phyloP scores from a whole-genome alignment of 2,888 invertebrate genomes.

The Drosophila algonquin region DNA sequence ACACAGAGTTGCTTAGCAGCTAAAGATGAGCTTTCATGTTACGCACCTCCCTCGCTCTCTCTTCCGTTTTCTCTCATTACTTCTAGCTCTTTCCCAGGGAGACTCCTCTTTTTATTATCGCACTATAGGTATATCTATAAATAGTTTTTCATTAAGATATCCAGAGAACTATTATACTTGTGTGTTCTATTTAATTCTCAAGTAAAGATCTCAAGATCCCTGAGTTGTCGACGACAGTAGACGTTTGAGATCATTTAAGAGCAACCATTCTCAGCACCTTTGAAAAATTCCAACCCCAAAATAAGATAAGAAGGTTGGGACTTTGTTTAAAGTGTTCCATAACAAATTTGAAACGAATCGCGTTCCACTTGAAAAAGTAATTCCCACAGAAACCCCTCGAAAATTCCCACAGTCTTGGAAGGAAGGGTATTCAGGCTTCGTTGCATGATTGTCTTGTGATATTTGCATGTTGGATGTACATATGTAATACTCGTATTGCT shows the following conservation, averaged over 20 bases:
- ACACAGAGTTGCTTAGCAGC: too few relatives aligned
- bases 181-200: background rate
- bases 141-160: too few relatives aligned
- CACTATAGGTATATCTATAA: too few relatives aligned
- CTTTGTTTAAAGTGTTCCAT: background rate
- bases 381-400: background rate
- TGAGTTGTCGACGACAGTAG: background rate
- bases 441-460: constrained; percentile 26
- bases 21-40: background rate
- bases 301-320: background rate
- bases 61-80: background rate
- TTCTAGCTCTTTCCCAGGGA: background rate
- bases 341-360: background rate
- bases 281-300: background rate
- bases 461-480: constrained; percentile 12
- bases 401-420: background rate
- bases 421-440: constrained; percentile 38
- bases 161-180: background rate
- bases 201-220: background rate
- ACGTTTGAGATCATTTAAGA: background rate
- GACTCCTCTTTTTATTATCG: too few relatives aligned
- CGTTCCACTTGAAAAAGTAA: background rate
- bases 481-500: constrained; percentile 43
- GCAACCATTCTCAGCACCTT: background rate
- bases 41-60: too few relatives aligned